Conservation (phyloP, 2,888 invertebrate species). For the Glyphotaelius pellucidus region DNA sequence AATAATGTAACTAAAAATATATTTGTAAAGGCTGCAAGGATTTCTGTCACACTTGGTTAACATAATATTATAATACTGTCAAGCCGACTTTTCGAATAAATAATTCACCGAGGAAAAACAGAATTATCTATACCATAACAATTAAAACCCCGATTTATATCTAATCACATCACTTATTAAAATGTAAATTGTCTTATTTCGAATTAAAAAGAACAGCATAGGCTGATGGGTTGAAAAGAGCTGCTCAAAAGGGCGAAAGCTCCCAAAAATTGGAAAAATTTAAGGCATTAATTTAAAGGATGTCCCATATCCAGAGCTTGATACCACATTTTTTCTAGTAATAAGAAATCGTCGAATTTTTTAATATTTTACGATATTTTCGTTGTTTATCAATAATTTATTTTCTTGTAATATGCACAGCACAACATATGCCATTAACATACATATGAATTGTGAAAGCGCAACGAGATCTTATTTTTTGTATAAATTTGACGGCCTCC, state of each 20-base stretch:
- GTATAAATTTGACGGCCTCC: not conserved
- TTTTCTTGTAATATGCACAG: too few species aligned
- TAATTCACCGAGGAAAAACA: not conserved
- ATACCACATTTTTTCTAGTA: not conserved
- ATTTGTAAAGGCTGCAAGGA: not conserved
- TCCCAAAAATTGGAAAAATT: not conserved
- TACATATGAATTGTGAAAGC: too few species aligned
- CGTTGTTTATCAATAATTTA: too few species aligned
- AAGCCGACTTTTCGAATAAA: too few species aligned
- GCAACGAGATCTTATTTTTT: too few species aligned
- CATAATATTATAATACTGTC: too few species aligned
- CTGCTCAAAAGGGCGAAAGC: not conserved
- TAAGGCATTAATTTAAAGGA: not conserved
- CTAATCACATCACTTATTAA: not conserved
- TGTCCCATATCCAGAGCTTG: not conserved
- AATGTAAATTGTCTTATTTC: not conserved
- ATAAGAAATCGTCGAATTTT: too few species aligned
- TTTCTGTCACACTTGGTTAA: not conserved
- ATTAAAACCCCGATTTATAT: not conserved
- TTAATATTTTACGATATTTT: too few species aligned
- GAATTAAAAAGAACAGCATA: not conserved
- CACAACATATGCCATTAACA: too few species aligned
- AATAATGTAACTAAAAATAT: too few species aligned
- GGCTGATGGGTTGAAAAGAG: not conserved
- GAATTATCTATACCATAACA: not conserved